phyloP scores from a whole-genome alignment of 2,797 vertebrate genomes.

The Cetoscarus ocellatus region DNA sequence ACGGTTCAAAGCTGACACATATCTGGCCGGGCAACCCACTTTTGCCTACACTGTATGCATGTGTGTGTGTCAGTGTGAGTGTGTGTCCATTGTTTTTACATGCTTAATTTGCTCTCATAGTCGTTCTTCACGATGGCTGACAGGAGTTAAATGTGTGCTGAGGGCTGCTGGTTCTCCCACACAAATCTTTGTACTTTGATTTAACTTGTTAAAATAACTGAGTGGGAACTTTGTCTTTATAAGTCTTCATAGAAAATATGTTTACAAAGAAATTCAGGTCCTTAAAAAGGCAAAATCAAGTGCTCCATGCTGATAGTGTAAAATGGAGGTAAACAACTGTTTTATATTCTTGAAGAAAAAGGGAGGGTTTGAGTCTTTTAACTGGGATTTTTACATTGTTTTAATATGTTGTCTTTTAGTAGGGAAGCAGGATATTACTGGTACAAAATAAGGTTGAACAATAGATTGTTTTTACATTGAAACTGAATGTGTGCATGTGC shows the following conservation, averaged over 20 bases:
- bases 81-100: conserved; percentile 7
- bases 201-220: background rate
- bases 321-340: too few relatives aligned
- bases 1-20: conserved; percentile 36
- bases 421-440: too few relatives aligned
- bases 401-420: too few relatives aligned
- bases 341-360: too few relatives aligned
- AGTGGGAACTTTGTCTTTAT: conserved; percentile 37
- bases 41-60: conserved; percentile 11
- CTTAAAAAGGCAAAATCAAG: conserved; percentile 21
- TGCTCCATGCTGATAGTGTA: background rate
- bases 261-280: conserved; percentile 3
- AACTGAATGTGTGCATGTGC: too few relatives aligned
- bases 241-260: conserved; percentile 38
- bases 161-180: conserved; percentile 39
- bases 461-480: too few relatives aligned
- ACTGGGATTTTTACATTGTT: too few relatives aligned
- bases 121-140: conserved; percentile 17
- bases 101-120: conserved; percentile 8
- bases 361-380: too few relatives aligned
- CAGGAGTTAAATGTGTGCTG: conserved; percentile 10
- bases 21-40: conserved; percentile 41
- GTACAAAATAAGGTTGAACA: too few relatives aligned
- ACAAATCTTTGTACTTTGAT: conserved; percentile 31
- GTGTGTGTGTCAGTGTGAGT: conserved; percentile 15